Evolutionary conservation across 1,140 invertebrate genomes (phyloP), one percentile per base, ranked within the genome.

Genomic region (Cotesia chilonis): DNA sequence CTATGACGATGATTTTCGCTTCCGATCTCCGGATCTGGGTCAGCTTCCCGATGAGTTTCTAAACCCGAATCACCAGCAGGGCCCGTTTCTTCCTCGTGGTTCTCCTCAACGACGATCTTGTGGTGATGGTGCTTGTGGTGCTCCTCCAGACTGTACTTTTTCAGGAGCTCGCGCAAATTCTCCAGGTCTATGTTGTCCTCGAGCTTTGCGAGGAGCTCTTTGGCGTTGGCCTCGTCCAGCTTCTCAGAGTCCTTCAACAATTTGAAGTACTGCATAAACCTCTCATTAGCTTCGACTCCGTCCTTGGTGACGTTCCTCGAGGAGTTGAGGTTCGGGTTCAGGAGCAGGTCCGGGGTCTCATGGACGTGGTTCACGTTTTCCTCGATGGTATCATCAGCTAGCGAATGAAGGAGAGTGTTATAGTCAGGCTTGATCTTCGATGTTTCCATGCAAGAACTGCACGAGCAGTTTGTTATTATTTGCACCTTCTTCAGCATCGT

Each of bases 401-500:
- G 61, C 0, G 84, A 79, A 3, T 85, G 85, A 0, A 87, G 77
- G 0, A 86, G 61, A 3, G 78, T 85, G 47, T 84, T 86, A 70
- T 87, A 84, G 10, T 87, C 85, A 0, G 84, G 79, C 12, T 87
- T 87, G 68, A 87, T 87, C 41, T 79, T 82, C 0, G 85, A 85
- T 0, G 79, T 86, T 54, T 87, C 85, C 68, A 82, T 79, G 78
- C 91, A 92, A 0, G 89, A 89, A 63, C 87, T 88, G 80, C 91
- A 92, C 10, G 88, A 89, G 76, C 91, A 92, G 68, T 91, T 91
- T 3, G 87, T 88, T 35, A 92, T 92, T 47, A 91, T 89, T 80
- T 92, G 89, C 0, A 92, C 89, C 20, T 88, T 87, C 81, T 92
- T 92, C 70, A 88, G 87, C 77, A 91, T 86, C 3, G 84, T 88